Evolutionary conservation across 2,888 invertebrate genomes (phyloP).

Genomic region (Hypomecis punctinalis): DNA sequence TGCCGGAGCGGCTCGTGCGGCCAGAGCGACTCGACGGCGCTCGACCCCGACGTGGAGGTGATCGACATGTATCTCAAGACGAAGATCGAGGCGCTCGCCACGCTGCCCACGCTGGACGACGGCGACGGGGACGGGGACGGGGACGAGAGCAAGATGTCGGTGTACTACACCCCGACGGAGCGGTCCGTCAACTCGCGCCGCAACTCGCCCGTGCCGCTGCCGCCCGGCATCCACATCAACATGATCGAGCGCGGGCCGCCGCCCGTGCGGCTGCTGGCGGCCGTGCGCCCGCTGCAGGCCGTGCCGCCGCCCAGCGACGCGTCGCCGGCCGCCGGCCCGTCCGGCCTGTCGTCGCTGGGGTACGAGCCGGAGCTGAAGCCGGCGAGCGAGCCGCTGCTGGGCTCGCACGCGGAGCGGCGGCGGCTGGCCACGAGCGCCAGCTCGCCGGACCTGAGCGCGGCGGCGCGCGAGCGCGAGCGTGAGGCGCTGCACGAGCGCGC

Average conservation of each 20-base stretch:
- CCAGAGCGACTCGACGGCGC: conserved; percentile 89
- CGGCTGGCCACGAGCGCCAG: conserved; percentile 71
- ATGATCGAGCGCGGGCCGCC: conserved; percentile 83
- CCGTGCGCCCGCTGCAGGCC: conserved; percentile 53
- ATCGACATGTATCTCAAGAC: conserved; percentile 89
- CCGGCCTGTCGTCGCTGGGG: conserved; percentile 46
- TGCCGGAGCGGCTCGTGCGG: conserved; percentile 94
- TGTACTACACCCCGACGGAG: conserved; percentile 94
- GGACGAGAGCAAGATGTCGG: conserved; percentile 87
- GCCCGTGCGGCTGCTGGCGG: conserved; percentile 63
- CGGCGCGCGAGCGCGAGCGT: conserved; percentile 39
- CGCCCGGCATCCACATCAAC: conserved; percentile 88
- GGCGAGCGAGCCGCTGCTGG: conserved; percentile 76
- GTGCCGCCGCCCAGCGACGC: conserved; percentile 48
- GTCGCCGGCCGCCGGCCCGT: conserved; percentile 53
- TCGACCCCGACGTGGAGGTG: conserved; percentile 87
- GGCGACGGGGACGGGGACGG: conserved; percentile 70
- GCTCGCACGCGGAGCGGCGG: conserved; percentile 54
- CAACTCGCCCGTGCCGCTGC: conserved; percentile 73
- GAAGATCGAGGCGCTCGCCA: conserved; percentile 86
- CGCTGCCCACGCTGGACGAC: conserved; percentile 77
- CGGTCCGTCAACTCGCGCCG: conserved; percentile 83
- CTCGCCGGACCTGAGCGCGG: conserved; percentile 71
- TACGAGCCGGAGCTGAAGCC: conserved; percentile 57
- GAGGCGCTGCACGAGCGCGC: conserved; percentile 53